Evolutionary conservation across 2,797 vertebrate species (phyloP).

Genomic region (Hypotaenidia philippensis): DNA sequence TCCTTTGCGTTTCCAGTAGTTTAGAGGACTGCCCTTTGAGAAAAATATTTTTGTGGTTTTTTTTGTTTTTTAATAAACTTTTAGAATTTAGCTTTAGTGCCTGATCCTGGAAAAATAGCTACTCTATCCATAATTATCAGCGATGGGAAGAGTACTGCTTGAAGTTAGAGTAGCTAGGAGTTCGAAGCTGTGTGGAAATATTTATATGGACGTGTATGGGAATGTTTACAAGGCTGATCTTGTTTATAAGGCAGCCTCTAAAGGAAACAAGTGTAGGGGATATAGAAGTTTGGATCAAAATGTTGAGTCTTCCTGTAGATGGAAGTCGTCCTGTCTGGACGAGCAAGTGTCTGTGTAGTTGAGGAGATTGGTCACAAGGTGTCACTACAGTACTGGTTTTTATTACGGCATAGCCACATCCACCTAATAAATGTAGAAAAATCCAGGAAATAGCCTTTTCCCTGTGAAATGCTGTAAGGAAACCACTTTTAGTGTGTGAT

Average conservation of each 20-base stretch:
- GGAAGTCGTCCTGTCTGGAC: neutral
- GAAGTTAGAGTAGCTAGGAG: neutral
- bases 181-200: neutral
- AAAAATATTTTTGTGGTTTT: neutral
- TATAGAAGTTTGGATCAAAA: neutral
- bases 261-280: neutral
- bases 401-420: accelerated
- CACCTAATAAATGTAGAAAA: neutral
- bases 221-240: neutral
- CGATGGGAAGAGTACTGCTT: neutral
- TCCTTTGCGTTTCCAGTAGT: neutral
- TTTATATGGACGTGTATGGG: neutral
- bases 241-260: neutral
- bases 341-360: conserved; percentile 19
- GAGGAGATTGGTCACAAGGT: conserved; percentile 64
- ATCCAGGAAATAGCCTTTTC: neutral
- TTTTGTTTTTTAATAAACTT: neutral
- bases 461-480: neutral
- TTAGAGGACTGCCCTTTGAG: neutral
- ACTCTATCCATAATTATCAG: neutral
- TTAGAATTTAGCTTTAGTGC: neutral
- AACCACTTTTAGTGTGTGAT: neutral
- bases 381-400: conserved; percentile 48
- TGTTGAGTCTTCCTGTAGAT: neutral
- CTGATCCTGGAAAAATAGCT: neutral